Base-by-base conservation (phyloP, 2,797 vertebrate species). In the Poeciliopsis infans region DNA sequence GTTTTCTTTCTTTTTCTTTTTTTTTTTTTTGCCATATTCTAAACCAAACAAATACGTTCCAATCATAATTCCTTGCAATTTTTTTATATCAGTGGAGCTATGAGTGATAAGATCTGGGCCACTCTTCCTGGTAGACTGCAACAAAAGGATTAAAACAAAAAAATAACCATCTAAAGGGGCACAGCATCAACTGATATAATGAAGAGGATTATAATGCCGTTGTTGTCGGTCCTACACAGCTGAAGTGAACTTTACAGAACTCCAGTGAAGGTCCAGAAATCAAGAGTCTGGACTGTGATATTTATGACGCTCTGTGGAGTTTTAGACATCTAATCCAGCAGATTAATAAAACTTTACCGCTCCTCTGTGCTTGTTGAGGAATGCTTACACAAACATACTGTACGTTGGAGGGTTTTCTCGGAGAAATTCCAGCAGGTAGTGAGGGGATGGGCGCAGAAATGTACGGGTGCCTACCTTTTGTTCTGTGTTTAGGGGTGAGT, bases 191-290 rank as follows among this genome's bases (percentile, higher is more conserved):
- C 83, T 81, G 79, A 87, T 83, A 43, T 86, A 84, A 76, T 86
- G 76, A 88, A 77, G 70, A 83, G 80, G 84, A 90, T 88, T 92
- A 91, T 85, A 87, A 73, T 51, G 75, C 72, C 74, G 83, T 92
- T 36, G 7, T 66, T 66, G 31, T 36, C 3, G 20, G 33, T 18
- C 88, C 78, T 53, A 31, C 88, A 85, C 79, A 79, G 83, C 74
- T 66, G 46, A 81, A 81, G 69, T 89, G 86, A 86, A 94, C 89
- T 89, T 76, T 83, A 51, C 49, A 88, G 72, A 82, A 88, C 81
- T 86, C 85, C 78, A 75, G 81, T 85, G 79, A 92, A 89, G 79
- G 51, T 83, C 4, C 74, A 71, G 74, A 77, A 49, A 78, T 69
- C 36, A 41, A 49, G 78, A 64, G 7, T 41, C 20, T 64, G 59